Evolutionary conservation across 1,140 invertebrate species (phyloP), one percentile per base, ranked within the genome.

Genomic region (Choristoneura fumiferana): DNA sequence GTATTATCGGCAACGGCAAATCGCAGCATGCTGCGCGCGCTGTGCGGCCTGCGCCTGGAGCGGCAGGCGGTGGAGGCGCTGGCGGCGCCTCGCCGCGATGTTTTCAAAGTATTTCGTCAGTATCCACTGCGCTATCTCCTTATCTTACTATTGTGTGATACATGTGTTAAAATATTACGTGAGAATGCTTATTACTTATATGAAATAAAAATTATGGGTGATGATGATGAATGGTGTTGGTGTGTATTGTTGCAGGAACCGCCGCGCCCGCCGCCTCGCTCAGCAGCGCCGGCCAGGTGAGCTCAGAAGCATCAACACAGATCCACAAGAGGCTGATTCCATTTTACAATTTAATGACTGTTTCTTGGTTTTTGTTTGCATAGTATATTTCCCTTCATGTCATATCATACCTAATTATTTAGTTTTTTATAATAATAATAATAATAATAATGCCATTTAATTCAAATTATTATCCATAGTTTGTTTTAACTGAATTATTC

Each of bases 21-120:
- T 15, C 33, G 18, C 55, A 74, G 14, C 35, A 79, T 81, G 78
- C 64, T 81, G 53, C 75, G 78, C 62, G 75, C 75, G 10, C 67
- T 79, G 60, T 74, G 71, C 8, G 63, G 63, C n/a, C 60, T 78
- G 61, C 75, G 65, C 54, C 61, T 73, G 9, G 76, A 81, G 56
- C 62, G 75, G 9, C 68, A 70, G 60, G 60, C 68, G 8, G 45
- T 76, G 38, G 67, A 68, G 38, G 40, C 68, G n/a, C 53, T 67
- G 18, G 22, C 60, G 10, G 38, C 52, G n/a, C 54, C 60, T n/a
- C 65, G 75, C 57, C 68, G 70, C 49, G 78, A 81, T 69, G 62
- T 71, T 45, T 75, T 69, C 43, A 79, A 77, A 67, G 54, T 73
- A 34, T 75, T 74, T 43, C 75, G 78, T 81, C 60, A 81, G 76